Conservation (phyloP, 2,113 vertebrate species). For the Boulengeromyrus knoepffleri region DNA sequence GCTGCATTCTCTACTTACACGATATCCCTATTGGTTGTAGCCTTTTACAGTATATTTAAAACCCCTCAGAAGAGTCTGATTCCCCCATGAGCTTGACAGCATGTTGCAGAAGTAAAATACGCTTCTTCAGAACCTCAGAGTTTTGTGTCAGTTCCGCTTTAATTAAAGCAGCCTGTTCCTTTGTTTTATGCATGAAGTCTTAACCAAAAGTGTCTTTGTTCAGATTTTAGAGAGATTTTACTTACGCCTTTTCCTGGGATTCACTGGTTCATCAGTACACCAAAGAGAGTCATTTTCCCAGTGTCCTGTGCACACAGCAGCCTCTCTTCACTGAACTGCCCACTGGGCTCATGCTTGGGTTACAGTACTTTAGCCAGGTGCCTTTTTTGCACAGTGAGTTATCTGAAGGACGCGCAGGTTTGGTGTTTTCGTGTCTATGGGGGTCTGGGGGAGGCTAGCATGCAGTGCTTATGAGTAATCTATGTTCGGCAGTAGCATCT, state of each 20-base stretch:
- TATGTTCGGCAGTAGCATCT: background rate
- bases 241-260: background rate
- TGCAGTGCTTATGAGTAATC: background rate
- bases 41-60: background rate
- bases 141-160: background rate
- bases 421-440: background rate
- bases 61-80: background rate
- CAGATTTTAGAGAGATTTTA: background rate
- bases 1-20: background rate
- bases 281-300: constrained; percentile 4
- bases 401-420: background rate
- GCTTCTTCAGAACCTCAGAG: background rate
- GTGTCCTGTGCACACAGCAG: background rate
- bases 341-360: background rate
- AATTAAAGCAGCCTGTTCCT: background rate
- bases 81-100: background rate
- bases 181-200: background rate
- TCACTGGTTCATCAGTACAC: background rate
- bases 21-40: background rate
- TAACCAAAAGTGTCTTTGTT: background rate
- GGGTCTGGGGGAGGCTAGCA: background rate
- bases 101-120: background rate
- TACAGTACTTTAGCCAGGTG: background rate
- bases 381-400: background rate
- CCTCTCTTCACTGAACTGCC: background rate